Evolutionary conservation across 2,888 invertebrate species (phyloP).

Genomic region (Clusia tigrina): DNA sequence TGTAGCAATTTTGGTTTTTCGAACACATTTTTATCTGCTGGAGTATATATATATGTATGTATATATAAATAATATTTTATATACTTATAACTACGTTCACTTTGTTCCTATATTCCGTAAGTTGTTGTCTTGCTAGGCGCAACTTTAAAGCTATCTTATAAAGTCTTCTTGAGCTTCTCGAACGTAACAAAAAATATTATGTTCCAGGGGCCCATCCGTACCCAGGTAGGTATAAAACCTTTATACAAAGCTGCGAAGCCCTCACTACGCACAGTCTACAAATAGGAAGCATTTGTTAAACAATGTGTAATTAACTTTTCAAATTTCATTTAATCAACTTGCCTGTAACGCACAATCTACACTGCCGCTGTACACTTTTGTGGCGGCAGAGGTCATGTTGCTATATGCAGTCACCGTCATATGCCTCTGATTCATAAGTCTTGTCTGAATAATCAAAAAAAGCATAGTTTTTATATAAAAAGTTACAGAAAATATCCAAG

Average conservation of each 20-base stretch:
- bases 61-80: no score
- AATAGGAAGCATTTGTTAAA: background rate
- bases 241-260: constrained; percentile 89
- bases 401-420: constrained; percentile 68
- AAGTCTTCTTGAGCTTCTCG: constrained; percentile 87
- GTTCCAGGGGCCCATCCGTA: constrained; percentile 97
- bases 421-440: constrained; percentile 91
- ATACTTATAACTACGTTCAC: no score
- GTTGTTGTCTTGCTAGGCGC: no score
- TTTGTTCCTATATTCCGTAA: no score
- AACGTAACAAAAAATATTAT: constrained; percentile 95
- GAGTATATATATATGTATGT: no score
- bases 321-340: constrained; percentile 2
- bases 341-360: constrained; percentile 81
- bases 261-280: constrained; percentile 84
- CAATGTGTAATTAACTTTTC: background rate
- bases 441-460: constrained; percentile 73
- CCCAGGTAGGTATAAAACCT: constrained; percentile 94
- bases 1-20: no score
- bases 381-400: constrained; percentile 60
- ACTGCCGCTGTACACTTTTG: constrained; percentile 79
- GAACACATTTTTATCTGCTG: no score
- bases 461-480: constrained; percentile 14
- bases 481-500: no score
- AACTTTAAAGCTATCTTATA: no score